Base-by-base conservation (phyloP, 2,888 invertebrate species). In the Mythimna albipuncta region DNA sequence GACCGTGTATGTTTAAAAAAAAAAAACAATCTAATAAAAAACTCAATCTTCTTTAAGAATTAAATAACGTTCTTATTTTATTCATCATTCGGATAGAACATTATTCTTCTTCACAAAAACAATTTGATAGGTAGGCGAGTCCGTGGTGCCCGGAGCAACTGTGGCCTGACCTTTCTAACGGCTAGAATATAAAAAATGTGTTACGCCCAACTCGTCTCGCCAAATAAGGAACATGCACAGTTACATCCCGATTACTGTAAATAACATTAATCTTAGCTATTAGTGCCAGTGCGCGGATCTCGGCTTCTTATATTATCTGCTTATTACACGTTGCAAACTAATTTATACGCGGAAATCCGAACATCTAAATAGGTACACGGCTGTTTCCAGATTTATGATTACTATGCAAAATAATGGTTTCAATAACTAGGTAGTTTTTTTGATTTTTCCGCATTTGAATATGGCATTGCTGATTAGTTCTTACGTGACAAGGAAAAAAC, bases 181-280 rank as follows among this genome's bases (percentile, higher is more conserved):
- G 55, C 74, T 75, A 75, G 64, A 82, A 75, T 67, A 80, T 73
- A 86, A 86, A 86, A 85, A 84, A 63, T 86, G 69, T 83, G 83
- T 81, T 83, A 79, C 72, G 69, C 73, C 82, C 71, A 85, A 84
- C 81, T 82, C 77, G 80, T 76, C 82, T 87, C 64, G 44, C 88
- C 88, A 77, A 86, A 88, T 82, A 85, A 83, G 88, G 87, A 82
- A 62, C 59, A 57, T 66, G 50, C 65, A 86, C 85, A 79, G 85
- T 84, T 88, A 87, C 64, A 79, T 82, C 76, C 79, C 75, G 81
- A 75, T 84, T 77, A 81, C 79, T 71, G 79, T 82, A 79, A 75
- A 80, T 69, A 81, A 72, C 78, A 81, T 85, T 77, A 77, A 83
- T 85, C 75, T 87, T 77, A 62, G 59, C 72, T 75, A 77, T 72